These are phyloP conservation scores for Erebia aethiops DNA, from an alignment of 2,888 invertebrate genomes.

Conservation along the genomic window DNA sequence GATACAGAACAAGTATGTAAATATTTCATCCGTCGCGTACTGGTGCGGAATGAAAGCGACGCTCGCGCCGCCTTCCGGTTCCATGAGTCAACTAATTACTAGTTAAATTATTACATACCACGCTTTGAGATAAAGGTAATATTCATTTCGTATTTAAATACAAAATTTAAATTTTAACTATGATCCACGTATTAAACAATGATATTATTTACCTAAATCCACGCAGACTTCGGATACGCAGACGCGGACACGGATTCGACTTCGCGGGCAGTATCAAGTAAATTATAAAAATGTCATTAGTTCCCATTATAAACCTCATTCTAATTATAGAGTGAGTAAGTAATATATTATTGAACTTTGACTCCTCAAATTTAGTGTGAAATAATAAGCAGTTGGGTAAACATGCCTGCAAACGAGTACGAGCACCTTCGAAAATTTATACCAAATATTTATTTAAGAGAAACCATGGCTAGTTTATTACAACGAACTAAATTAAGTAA, in stretches of 20 bases:
- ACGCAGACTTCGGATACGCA: too few species aligned
- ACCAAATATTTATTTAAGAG: background rate
- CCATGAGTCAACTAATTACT: constrained; percentile 25
- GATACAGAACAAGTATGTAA: constrained; percentile 21
- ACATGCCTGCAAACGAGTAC: background rate
- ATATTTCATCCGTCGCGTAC: constrained; percentile 15
- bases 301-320: too few species aligned
- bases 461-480: constrained; percentile 8
- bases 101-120: constrained; percentile 11
- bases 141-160: background rate
- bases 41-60: constrained; percentile 20
- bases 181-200: background rate
- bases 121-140: constrained; percentile 4
- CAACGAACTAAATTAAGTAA: constrained; percentile 18
- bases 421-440: background rate
- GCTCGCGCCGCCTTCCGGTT: constrained; percentile 14
- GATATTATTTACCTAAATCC: background rate
- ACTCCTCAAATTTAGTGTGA: background rate
- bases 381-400: background rate
- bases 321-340: too few species aligned
- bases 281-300: too few species aligned
- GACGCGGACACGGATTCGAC: too few species aligned
- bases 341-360: background rate
- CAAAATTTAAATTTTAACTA: too few species aligned
- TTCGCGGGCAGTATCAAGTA: too few species aligned